These are phyloP conservation scores for Sinotaia quadrata DNA, from an alignment of 2,888 invertebrate genomes.

Conservation along the genomic window DNA sequence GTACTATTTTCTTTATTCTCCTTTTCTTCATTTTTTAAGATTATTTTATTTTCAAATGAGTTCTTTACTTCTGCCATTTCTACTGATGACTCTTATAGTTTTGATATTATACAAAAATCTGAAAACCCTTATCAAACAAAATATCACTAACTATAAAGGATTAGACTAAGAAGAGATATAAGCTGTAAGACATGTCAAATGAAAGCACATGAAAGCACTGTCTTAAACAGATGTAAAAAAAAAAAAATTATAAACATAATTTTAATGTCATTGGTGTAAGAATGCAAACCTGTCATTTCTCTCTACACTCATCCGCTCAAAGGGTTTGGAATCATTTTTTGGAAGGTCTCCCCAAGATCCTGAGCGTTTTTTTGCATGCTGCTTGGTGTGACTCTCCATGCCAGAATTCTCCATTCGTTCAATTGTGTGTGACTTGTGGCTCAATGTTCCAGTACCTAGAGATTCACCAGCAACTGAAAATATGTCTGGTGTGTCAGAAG, in stretches of 20 bases:
- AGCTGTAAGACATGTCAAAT: not conserved
- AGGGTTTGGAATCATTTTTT: conserved; percentile 31
- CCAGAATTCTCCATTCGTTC: conserved; percentile 43
- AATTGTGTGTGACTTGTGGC: conserved; percentile 42
- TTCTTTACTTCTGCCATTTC: too few species aligned
- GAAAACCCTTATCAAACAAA: too few species aligned
- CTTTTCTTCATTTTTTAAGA: too few species aligned
- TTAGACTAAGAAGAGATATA: not conserved
- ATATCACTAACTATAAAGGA: too few species aligned
- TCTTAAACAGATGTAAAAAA: not conserved
- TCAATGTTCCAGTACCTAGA: conserved; percentile 3
- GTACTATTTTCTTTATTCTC: too few species aligned
- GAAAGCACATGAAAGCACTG: not conserved
- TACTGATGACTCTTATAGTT: too few species aligned
- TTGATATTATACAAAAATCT: too few species aligned
- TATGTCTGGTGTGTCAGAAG: conserved; percentile 28
- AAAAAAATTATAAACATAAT: too few species aligned
- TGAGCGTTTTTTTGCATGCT: conserved; percentile 40
- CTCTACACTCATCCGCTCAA: conserved; percentile 20
- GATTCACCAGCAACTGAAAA: conserved; percentile 20
- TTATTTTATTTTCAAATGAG: too few species aligned
- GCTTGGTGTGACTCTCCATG: conserved; percentile 25
- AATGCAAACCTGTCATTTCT: conserved; percentile 23
- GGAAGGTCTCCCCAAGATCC: conserved; percentile 46
- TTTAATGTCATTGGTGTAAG: too few species aligned